Evolutionary conservation across 2,113 vertebrate genomes (phyloP).

Genomic region (Nanger granti): DNA sequence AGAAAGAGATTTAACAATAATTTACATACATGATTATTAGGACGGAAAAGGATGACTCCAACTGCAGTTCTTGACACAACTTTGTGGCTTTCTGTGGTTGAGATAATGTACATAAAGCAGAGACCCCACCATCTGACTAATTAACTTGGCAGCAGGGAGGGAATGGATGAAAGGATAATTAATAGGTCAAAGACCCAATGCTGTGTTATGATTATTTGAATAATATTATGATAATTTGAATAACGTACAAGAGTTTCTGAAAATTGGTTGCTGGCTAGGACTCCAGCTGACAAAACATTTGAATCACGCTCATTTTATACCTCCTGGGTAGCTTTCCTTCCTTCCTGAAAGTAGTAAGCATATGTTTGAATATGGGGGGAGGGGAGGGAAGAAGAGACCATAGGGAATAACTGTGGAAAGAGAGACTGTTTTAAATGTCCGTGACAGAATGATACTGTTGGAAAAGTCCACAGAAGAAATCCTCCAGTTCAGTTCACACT

Average conservation of each 20-base stretch:
- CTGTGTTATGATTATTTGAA: constrained; percentile 77
- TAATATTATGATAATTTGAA: constrained; percentile 77
- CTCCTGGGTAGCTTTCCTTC: constrained; percentile 69
- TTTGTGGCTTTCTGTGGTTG: constrained; percentile 59
- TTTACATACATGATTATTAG: constrained; percentile 71
- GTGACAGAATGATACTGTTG: neutral
- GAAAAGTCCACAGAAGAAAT: neutral
- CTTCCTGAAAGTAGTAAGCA: constrained; percentile 62
- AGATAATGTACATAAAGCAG: constrained; percentile 71
- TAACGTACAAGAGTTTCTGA: constrained; percentile 68
- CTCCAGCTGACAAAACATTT: constrained; percentile 75
- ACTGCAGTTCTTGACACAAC: constrained; percentile 58
- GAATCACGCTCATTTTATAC: constrained; percentile 68
- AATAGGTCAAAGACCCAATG: constrained; percentile 75
- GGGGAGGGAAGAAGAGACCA: neutral
- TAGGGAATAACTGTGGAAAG: constrained; percentile 32
- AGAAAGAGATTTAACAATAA: constrained; percentile 60
- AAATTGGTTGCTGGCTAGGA: constrained; percentile 71
- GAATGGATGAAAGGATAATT: constrained; percentile 75
- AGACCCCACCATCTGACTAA: constrained; percentile 72
- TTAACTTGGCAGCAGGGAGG: constrained; percentile 72
- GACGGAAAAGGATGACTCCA: constrained; percentile 55
- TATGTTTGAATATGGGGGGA: constrained; percentile 52
- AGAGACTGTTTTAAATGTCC: neutral
- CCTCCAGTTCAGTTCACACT: constrained; percentile 25